Evolutionary conservation across 2,113 vertebrate genomes (phyloP), one percentile per base, ranked within the genome.

Genomic region (Caranx ignobilis): DNA sequence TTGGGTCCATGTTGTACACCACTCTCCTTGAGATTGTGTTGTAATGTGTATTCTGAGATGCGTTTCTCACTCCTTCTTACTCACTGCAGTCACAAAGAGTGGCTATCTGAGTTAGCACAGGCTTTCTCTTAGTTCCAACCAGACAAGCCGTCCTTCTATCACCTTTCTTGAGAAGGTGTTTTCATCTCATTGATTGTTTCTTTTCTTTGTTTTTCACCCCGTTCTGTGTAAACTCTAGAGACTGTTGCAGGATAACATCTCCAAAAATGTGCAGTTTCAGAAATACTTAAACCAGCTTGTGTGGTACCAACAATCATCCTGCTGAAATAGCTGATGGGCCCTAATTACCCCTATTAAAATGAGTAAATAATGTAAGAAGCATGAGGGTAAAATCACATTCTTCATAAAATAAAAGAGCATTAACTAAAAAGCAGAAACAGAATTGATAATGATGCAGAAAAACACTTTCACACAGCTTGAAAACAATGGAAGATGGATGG

Each of bases 401-500:
- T 10, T 74, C 56, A 83, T 41, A 34, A 77, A 79, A 74, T 50
- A n/a, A 70, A 79, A 79, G 45, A 82, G 71, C 68, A 78, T 67
- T 39, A 62, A 61, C 26, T 26, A 26, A 76, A 75, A 88, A 67
- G 71, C 71, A 80, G 62, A 77, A 81, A 73, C 10, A 68, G 55
- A 81, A 83, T 72, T 87, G 62, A 87, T 87, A 85, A 83, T 84
- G 76, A 64, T 35, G 65, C 39, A 18, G 68, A 11, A 15, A 76
- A 81, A 77, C 81, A 71, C 57, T 77, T 87, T 76, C 54, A 62
- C 68, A 59, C 72, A 78, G 74, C 75, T 67, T 19, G 60, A 84
- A 89, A 90, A 91, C 83, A 90, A 87, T 82, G 65, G 65, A 75
- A 84, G 87, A 93, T 64, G 75, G 83, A 89, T 90, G 81, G 84